phyloP scores from a whole-genome alignment of 2,797 vertebrate genomes.

The Merluccius polli region DNA sequence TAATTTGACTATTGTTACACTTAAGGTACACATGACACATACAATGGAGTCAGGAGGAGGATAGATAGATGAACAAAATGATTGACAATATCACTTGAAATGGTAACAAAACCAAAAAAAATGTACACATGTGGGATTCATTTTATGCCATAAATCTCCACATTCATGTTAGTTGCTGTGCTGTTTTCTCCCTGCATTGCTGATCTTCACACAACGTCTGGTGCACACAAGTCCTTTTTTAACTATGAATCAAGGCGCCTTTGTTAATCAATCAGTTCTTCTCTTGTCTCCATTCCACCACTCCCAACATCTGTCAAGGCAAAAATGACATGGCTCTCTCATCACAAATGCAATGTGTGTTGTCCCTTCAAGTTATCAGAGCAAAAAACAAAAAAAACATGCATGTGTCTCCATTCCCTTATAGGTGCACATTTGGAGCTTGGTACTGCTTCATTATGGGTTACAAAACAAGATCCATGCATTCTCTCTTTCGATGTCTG shows the following conservation, averaged over 20 bases:
- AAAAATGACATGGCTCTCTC: conserved; percentile 35
- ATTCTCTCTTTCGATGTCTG: conserved; percentile 74
- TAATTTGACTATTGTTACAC: no score
- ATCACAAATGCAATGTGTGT: conserved; percentile 6
- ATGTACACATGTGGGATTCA: neutral
- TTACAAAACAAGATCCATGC: conserved; percentile 68
- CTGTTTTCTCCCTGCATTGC: neutral
- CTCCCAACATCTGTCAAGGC: conserved; percentile 21
- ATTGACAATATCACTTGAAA: neutral
- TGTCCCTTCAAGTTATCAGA: conserved; percentile 1
- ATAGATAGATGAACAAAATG: neutral
- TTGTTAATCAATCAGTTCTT: neutral
- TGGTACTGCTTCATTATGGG: conserved; percentile 79
- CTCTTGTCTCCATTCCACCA: neutral
- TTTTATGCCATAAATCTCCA: neutral
- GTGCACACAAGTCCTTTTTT: neutral
- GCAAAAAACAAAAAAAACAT: conserved; percentile 43
- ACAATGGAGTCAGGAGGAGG: neutral
- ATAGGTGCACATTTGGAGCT: conserved; percentile 77
- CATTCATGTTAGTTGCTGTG: neutral
- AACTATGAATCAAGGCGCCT: neutral
- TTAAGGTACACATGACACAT: no score
- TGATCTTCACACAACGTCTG: neutral
- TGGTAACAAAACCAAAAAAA: neutral
- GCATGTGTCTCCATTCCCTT: conserved; percentile 61